These are phyloP conservation scores for Gymnobelideus leadbeateri DNA, from an alignment of 2,113 vertebrate species.

Conservation along the genomic window DNA sequence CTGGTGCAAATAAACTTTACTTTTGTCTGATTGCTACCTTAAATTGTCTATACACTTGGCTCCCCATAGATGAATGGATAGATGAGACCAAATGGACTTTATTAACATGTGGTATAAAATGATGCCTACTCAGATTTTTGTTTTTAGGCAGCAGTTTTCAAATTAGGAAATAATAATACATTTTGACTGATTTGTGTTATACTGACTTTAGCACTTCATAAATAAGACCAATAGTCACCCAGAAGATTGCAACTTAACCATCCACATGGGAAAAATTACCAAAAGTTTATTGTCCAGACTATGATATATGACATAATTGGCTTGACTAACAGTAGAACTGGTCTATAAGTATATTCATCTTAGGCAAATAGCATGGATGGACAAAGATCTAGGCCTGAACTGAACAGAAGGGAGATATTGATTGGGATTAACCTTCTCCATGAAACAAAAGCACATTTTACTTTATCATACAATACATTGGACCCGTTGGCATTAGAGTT, in stretches of 20 bases:
- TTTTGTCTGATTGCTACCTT: not conserved
- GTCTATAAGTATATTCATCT: not conserved
- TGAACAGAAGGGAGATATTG: too few relatives aligned
- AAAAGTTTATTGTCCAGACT: not conserved
- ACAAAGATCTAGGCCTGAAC: too few relatives aligned
- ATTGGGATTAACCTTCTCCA: too few relatives aligned
- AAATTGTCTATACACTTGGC: not conserved
- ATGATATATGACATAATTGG: not conserved
- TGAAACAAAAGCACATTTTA: too few relatives aligned
- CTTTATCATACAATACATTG: too few relatives aligned
- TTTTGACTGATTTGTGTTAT: not conserved
- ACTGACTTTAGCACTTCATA: not conserved
- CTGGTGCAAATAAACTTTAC: not conserved
- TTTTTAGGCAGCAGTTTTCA: not conserved
- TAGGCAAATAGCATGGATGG: too few relatives aligned
- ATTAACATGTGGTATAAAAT: not conserved
- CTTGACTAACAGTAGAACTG: not conserved
- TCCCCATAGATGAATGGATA: not conserved
- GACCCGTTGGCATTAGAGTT: not conserved
- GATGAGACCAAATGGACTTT: not conserved
- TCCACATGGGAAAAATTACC: not conserved
- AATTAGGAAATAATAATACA: not conserved
- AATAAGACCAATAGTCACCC: not conserved
- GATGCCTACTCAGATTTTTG: not conserved
- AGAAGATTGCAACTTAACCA: not conserved